These are phyloP conservation scores for Anoplolepis gracilipes DNA, from an alignment of 1,140 invertebrate species.

Conservation along the genomic window DNA sequence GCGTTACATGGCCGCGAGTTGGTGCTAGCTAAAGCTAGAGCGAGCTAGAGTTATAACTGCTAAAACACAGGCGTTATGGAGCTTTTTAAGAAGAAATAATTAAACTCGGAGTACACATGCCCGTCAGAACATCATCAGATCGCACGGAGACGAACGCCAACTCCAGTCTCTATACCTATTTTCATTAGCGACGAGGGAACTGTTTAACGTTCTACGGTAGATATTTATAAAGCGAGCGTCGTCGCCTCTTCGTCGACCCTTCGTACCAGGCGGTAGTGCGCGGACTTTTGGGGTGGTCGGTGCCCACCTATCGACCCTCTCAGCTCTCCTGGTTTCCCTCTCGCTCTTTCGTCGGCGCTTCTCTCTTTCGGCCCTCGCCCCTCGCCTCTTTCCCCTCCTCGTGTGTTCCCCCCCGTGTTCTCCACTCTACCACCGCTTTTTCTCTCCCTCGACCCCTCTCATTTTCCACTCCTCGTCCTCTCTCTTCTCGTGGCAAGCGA, in stretches of 20 bases:
- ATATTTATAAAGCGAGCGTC: slow-evolving; percentile 80
- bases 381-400: not conserved
- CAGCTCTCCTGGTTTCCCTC: slow-evolving; percentile 67
- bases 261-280: slow-evolving; percentile 69
- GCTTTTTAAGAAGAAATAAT: slow-evolving; percentile 51
- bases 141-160: slow-evolving; percentile 23
- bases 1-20: slow-evolving; percentile 20
- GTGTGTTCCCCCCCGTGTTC: slow-evolving; percentile 47
- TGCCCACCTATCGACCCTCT: slow-evolving; percentile 83
- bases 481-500: slow-evolving; percentile 66
- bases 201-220: slow-evolving; percentile 80
- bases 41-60: slow-evolving; percentile 7
- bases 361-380: slow-evolving; percentile 44
- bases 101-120: slow-evolving; percentile 5
- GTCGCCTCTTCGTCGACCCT: slow-evolving; percentile 67
- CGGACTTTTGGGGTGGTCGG: slow-evolving; percentile 75
- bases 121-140: slow-evolving; percentile 1
- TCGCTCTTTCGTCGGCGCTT: slow-evolving; percentile 62
- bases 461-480: slow-evolving; percentile 60
- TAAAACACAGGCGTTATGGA: slow-evolving; percentile 22
- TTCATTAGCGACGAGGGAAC: slow-evolving; percentile 76
- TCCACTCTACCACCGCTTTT: slow-evolving; percentile 51
- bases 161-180: slow-evolving; percentile 69
- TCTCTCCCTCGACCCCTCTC: slow-evolving; percentile 67
- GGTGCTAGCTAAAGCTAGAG: slow-evolving; percentile 1